These are phyloP conservation scores for Craniophora ligustri DNA, from an alignment of 2,888 invertebrate species.

Conservation along the genomic window DNA sequence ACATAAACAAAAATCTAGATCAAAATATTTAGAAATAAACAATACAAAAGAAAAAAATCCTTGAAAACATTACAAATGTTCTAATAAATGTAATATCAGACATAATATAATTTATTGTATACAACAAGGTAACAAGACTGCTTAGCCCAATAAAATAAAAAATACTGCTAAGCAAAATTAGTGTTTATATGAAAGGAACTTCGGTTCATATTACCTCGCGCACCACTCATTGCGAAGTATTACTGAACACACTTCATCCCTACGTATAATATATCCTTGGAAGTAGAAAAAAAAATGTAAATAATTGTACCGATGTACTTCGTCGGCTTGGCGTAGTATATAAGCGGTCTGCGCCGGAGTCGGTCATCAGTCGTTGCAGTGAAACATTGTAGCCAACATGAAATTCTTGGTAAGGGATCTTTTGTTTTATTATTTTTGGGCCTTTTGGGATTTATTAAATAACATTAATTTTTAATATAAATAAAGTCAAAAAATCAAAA, in stretches of 20 bases:
- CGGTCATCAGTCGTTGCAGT: conserved; percentile 71
- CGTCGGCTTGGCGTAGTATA: conserved; percentile 61
- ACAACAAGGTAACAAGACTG: too few relatives aligned
- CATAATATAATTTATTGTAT: too few relatives aligned
- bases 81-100: too few relatives aligned
- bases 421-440: conserved; percentile 32
- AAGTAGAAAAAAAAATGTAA: conserved; percentile 61
- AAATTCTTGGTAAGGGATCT: conserved; percentile 77
- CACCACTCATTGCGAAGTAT: conserved; percentile 16
- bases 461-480: not conserved
- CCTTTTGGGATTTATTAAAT: conserved; percentile 3
- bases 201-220: conserved; percentile 6
- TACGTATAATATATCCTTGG: conserved; percentile 64
- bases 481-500: not conserved
- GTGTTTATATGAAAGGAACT: conserved; percentile 11
- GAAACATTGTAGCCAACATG: conserved; percentile 69
- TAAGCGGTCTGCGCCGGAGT: conserved; percentile 60
- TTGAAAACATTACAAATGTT: too few relatives aligned
- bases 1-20: too few relatives aligned
- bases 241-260: conserved; percentile 53
- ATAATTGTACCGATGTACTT: conserved; percentile 52
- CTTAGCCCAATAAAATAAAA: not conserved
- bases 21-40: too few relatives aligned
- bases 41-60: too few relatives aligned
- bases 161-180: conserved; percentile 8